A percentile compares a stretch with the other conserved stretches of the same genome.
These are phyloP conservation scores for Bujurquina vittata DNA, from an alignment of 2,113 vertebrate species.

Conservation along the genomic window DNA sequence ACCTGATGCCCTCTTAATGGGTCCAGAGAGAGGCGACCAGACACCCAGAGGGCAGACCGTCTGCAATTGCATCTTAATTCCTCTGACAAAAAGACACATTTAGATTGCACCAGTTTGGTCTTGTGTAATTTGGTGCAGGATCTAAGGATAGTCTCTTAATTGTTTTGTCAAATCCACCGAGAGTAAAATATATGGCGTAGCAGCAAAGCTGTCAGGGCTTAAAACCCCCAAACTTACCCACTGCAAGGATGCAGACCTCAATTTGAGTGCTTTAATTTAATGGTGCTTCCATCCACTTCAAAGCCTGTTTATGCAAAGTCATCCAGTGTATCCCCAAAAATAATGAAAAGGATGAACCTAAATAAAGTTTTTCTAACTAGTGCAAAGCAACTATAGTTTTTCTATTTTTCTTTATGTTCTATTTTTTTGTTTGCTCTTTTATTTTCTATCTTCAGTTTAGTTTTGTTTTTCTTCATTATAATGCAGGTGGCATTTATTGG, in stretches of 20 bases:
- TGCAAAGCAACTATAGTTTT: not conserved
- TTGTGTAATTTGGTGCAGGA: not conserved
- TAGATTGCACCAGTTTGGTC: slow-evolving; percentile 6
- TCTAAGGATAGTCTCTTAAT: not conserved
- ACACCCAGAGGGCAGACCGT: slow-evolving; percentile 15
- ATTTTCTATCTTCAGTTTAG: not conserved
- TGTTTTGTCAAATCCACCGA: not conserved
- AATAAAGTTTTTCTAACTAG: not conserved
- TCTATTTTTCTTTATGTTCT: not conserved
- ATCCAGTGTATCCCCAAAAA: not conserved
- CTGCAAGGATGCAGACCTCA: not conserved
- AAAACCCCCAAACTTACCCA: not conserved
- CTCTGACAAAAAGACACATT: slow-evolving; percentile 36
- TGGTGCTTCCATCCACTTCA: not conserved
- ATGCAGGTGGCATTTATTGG: not conserved
- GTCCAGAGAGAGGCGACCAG: not conserved
- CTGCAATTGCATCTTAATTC: slow-evolving; percentile 35
- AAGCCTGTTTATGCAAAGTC: not conserved
- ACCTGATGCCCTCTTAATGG: slow-evolving; percentile 22
- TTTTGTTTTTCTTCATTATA: not conserved
- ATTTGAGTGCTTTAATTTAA: slow-evolving; percentile 9
- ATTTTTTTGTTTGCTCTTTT: not conserved
- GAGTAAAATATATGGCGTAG: not conserved
- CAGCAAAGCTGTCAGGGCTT: not conserved
- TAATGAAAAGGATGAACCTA: not conserved